These are phyloP conservation scores for Salvelinus fontinalis DNA, from an alignment of 2,113 vertebrate species.

Conservation along the genomic window DNA sequence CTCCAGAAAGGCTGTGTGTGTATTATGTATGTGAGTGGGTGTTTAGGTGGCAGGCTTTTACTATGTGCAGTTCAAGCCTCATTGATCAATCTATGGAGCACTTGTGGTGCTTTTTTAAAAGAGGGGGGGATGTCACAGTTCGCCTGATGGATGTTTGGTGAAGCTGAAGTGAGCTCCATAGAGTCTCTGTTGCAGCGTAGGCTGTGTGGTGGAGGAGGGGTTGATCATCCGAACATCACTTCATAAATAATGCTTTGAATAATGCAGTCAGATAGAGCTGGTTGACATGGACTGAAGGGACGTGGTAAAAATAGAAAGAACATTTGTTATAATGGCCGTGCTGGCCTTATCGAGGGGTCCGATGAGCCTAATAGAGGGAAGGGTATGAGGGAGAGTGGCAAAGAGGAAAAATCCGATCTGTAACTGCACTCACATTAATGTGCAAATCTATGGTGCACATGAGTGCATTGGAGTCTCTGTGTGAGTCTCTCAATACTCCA, in stretches of 20 bases:
- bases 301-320: slow-evolving; percentile 6
- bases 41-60: background rate
- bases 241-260: slow-evolving; percentile 13
- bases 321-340: background rate
- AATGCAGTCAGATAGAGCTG: background rate
- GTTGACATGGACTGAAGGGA: background rate
- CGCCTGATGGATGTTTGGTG: slow-evolving; percentile 17
- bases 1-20: no score
- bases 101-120: slow-evolving; percentile 41
- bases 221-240: background rate
- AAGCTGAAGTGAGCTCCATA: slow-evolving; percentile 22
- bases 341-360: background rate
- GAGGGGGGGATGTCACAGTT: slow-evolving; percentile 14
- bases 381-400: background rate
- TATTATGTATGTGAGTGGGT: background rate
- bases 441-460: no score
- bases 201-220: slow-evolving; percentile 2
- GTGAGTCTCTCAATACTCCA: no score
- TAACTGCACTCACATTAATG: no score
- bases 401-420: background rate
- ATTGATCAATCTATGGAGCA: slow-evolving; percentile 49
- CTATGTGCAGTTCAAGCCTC: slow-evolving; percentile 32
- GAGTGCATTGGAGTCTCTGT: no score
- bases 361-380: background rate
- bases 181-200: background rate